A percentile compares a stretch with the other conserved stretches of the same genome.
These are phyloP conservation scores for Tapera naevia DNA, from an alignment of 2,797 vertebrate species.

Conservation along the genomic window DNA sequence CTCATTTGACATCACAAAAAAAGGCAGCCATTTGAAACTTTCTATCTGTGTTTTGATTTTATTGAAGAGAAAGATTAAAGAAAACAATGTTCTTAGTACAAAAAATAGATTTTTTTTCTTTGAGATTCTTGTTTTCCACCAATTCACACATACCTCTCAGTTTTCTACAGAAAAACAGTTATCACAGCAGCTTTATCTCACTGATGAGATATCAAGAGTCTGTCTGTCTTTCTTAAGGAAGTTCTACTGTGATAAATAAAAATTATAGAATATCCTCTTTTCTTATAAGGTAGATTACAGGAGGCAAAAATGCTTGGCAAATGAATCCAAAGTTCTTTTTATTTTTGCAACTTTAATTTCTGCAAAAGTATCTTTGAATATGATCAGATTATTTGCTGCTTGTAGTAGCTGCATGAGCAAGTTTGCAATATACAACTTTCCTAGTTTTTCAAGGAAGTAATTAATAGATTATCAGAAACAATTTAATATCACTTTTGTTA, in stretches of 20 bases:
- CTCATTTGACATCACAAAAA: background rate
- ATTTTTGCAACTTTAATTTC: background rate
- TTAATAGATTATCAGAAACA: slow-evolving; percentile 3
- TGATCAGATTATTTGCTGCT: background rate
- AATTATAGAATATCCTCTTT: background rate
- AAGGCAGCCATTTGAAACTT: background rate
- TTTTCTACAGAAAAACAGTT: background rate
- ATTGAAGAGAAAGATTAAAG: background rate
- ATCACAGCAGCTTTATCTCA: background rate
- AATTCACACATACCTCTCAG: background rate
- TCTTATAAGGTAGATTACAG: background rate
- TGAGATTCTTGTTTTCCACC: background rate
- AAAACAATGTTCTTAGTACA: background rate
- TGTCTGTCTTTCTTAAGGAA: background rate
- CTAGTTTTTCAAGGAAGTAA: background rate
- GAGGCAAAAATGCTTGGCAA: background rate
- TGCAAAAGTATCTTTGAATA: background rate
- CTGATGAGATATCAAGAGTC: background rate
- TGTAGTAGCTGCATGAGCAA: background rate
- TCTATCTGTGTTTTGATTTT: background rate
- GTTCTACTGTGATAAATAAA: background rate
- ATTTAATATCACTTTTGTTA: background rate
- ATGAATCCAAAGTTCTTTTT: background rate
- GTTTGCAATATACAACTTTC: background rate
- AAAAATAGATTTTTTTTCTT: background rate